Evolutionary conservation across 2,888 invertebrate genomes (phyloP), one percentile per base, ranked within the genome.

Genomic region (Opisthograptis luteolata): DNA sequence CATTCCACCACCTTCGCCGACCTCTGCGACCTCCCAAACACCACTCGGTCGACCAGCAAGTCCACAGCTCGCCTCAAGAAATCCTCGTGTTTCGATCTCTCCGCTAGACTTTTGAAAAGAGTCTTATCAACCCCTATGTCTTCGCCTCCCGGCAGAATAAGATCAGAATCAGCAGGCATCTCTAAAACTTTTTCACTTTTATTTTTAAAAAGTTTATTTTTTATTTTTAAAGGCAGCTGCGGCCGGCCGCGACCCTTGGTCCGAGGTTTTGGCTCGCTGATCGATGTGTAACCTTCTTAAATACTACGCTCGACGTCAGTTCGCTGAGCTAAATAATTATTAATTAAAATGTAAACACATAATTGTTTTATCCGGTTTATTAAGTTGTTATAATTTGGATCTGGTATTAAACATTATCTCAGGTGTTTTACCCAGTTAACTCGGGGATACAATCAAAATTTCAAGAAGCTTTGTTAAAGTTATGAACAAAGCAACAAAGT

Each of bases 1-100:
- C 97, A 98, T 64, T 97, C 94, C 39, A 96, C 92, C 2, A 98
- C 97, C 76, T 94, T 94, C 40, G 93, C 92, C 4, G 92, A 91
- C 49, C 96, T 92, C 56, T 92, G 92, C 0, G 95, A 94, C 37
- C 95, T 94, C 68, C 94, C 92, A 67, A 96, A 96, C 7, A 96
- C 93, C 2, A 95, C 96, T 46, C 95, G 92, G 55, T 95, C 93
- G 28, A 96, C 87, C 59, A 96, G 84, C 54, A 96, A 81, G 48
- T 96, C 95, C 35, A 95, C 91, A 49, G 94, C 94, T 55, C 93
- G 92, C 39, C 94, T 89, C 28, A 97, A 87, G 72, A 96, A 96
- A 34, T 92, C 91, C 74, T 96, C 96, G 76, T 96, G 95, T 28
- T 91, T 87, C 10, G 92, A 84, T 63, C 92, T 88, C 24, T 92